phyloP scores from a whole-genome alignment of 2,797 vertebrate species.

The Pangasius macronema region DNA sequence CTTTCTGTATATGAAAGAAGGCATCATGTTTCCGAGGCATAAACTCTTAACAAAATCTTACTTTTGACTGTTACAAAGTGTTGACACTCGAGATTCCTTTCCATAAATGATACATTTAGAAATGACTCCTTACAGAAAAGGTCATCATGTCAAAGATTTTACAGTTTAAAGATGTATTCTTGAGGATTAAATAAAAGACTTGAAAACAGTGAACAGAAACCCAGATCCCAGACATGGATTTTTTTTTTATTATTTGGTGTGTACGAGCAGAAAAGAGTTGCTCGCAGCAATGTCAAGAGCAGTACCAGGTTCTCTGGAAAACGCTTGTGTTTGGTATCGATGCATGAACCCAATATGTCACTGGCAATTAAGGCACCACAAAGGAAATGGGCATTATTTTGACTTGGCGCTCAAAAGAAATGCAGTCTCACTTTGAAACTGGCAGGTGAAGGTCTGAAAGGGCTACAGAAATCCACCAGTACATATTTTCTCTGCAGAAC shows the following conservation, averaged over 20 bases:
- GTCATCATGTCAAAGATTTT: too few species aligned
- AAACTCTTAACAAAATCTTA: too few species aligned
- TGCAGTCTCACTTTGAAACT: background rate
- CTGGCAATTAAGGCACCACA: constrained; percentile 74
- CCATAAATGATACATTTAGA: background rate
- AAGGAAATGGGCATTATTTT: constrained; percentile 66
- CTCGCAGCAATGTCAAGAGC: constrained; percentile 76
- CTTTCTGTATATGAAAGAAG: background rate
- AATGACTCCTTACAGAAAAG: background rate
- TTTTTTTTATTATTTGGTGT: background rate
- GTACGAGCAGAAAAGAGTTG: background rate
- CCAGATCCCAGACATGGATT: background rate
- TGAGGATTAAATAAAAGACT: background rate
- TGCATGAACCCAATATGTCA: constrained; percentile 79
- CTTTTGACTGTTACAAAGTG: background rate
- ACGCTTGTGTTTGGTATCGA: constrained; percentile 66
- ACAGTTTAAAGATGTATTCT: background rate
- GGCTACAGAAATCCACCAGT: background rate
- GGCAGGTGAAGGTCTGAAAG: background rate
- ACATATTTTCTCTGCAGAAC: background rate
- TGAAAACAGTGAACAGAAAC: background rate
- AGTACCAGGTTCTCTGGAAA: constrained; percentile 67
- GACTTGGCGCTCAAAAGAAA: constrained; percentile 13
- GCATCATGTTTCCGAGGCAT: too few species aligned
- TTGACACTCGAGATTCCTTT: background rate